phyloP scores from a whole-genome alignment of 2,113 vertebrate species.

The Tenebrosternarchus preto region DNA sequence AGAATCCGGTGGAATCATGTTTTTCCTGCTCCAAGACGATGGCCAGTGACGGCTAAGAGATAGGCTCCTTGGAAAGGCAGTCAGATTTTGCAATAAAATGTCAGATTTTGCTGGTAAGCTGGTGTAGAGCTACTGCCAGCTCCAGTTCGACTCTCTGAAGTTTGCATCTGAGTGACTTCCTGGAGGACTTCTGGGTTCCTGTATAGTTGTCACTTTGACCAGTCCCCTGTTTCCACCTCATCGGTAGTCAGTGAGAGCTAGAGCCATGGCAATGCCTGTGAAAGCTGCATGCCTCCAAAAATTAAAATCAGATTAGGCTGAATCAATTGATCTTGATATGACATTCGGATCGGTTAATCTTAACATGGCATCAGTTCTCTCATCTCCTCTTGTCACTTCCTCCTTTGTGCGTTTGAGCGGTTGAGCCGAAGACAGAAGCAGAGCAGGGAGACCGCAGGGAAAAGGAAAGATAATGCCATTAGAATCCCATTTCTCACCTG shows the following conservation, averaged over 20 bases:
- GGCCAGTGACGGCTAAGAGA: no score
- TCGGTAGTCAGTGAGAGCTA: background rate
- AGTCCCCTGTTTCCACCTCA: background rate
- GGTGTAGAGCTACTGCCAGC: background rate
- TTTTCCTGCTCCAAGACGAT: no score
- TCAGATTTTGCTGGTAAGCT: background rate
- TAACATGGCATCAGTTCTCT: conserved; percentile 91
- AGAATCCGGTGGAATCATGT: no score
- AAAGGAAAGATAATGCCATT: conserved; percentile 68
- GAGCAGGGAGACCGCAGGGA: background rate
- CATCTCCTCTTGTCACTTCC: conserved; percentile 83
- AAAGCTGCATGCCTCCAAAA: background rate
- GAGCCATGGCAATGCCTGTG: conserved; percentile 70
- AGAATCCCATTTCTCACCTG: conserved; percentile 86
- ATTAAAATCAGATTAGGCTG: background rate
- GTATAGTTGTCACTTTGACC: background rate
- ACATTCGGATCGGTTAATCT: conserved; percentile 71
- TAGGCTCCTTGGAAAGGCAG: no score
- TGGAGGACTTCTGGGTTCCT: background rate
- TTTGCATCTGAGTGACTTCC: background rate
- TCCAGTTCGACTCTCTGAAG: background rate
- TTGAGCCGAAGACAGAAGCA: conserved; percentile 66
- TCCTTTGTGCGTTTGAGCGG: conserved; percentile 55
- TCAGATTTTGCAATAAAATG: background rate
- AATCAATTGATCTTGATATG: background rate